Evolutionary conservation across 2,113 vertebrate species (phyloP).

Genomic region (Syngnathus floridae): DNA sequence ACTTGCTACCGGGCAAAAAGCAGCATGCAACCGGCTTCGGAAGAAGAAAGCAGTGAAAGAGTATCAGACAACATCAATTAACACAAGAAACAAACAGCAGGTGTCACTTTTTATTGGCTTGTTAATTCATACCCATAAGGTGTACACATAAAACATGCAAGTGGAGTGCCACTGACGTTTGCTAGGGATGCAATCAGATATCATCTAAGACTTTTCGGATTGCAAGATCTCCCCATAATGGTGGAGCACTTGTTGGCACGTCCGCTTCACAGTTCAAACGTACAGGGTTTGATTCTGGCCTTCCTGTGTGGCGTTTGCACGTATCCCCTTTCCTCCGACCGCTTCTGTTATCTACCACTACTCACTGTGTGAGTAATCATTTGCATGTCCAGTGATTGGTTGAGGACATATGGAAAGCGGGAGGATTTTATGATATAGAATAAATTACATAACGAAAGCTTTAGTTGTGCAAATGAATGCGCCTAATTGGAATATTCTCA

Average conservation of each 20-base stretch:
- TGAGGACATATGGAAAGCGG: too few species aligned
- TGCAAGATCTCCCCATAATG: too few species aligned
- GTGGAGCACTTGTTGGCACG: too few species aligned
- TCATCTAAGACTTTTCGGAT: not conserved
- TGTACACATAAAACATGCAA: slow-evolving; percentile 25
- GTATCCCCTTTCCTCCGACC: too few species aligned
- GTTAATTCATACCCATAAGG: slow-evolving; percentile 45
- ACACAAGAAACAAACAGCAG: slow-evolving; percentile 41
- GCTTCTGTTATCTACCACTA: too few species aligned
- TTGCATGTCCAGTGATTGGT: too few species aligned
- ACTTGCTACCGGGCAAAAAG: slow-evolving; percentile 49
- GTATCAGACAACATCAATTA: slow-evolving; percentile 37
- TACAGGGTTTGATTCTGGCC: too few species aligned
- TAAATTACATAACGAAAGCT: too few species aligned
- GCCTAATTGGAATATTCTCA: not conserved
- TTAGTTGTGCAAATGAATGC: not conserved
- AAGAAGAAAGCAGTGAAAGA: slow-evolving; percentile 9
- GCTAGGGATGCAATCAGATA: slow-evolving; percentile 3
- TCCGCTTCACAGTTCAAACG: too few species aligned
- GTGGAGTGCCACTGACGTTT: slow-evolving; percentile 30
- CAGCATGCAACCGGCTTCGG: slow-evolving; percentile 32
- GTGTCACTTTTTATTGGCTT: slow-evolving; percentile 48
- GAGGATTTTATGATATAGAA: too few species aligned
- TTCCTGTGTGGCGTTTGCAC: too few species aligned
- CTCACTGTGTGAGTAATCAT: too few species aligned